Conservation (phyloP, 1,140 invertebrate species). For the Psilanteris sp. region DNA sequence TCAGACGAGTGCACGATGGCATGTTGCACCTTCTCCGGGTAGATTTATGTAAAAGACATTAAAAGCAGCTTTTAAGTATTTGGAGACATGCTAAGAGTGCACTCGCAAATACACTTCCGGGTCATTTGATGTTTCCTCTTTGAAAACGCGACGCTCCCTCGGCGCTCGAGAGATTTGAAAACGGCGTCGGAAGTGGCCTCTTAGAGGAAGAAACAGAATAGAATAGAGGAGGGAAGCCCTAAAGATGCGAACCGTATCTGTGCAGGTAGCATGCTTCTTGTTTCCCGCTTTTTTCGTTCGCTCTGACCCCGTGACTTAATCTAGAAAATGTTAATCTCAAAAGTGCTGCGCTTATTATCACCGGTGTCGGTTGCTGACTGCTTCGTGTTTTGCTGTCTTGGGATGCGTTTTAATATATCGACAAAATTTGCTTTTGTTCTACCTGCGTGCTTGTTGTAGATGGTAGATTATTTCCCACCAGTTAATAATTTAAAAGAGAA, state of each 20-base stretch:
- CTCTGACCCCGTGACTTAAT: conserved; percentile 55
- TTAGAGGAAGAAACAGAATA: conserved; percentile 8
- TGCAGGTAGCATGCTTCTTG: conserved; percentile 35
- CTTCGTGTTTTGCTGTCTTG: too few species aligned
- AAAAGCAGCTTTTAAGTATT: conserved; percentile 48
- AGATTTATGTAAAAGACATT: conserved; percentile 45
- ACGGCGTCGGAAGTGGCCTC: conserved; percentile 57
- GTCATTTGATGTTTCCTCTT: conserved; percentile 54
- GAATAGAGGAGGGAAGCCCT: conserved; percentile 3
- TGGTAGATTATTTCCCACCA: too few species aligned
- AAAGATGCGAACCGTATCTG: conserved; percentile 3
- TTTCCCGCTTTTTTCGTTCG: conserved; percentile 9
- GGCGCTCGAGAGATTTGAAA: conserved; percentile 56
- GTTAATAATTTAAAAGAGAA: too few species aligned
- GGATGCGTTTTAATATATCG: too few species aligned
- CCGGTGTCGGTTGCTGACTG: conserved; percentile 24
- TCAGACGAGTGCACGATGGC: not conserved
- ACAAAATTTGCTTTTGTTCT: too few species aligned
- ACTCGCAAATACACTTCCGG: conserved; percentile 55
- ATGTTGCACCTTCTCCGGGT: not conserved
- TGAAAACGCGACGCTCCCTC: conserved; percentile 45
- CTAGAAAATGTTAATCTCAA: conserved; percentile 48
- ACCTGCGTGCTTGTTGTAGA: too few species aligned
- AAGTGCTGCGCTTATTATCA: conserved; percentile 36
- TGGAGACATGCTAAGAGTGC: conserved; percentile 21